These are phyloP conservation scores for Ormia ochracea DNA, from an alignment of 2,888 invertebrate species.

Conservation along the genomic window DNA sequence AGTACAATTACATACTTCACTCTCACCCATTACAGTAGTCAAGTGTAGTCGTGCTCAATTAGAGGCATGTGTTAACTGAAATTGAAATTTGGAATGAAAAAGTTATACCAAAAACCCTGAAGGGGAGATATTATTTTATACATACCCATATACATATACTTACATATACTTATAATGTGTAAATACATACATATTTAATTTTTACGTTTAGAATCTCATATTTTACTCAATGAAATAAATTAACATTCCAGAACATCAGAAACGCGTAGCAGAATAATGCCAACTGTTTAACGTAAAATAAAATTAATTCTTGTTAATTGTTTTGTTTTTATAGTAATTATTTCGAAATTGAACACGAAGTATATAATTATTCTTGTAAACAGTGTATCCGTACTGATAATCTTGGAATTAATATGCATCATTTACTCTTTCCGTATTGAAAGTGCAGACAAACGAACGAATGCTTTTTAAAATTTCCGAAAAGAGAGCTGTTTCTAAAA, in stretches of 20 bases:
- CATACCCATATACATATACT: not conserved
- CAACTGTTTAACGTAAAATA: not conserved
- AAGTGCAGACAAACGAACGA: not conserved
- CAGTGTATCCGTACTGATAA: not conserved
- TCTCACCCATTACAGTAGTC: no score
- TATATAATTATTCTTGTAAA: not conserved
- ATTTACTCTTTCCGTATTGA: constrained; percentile 52
- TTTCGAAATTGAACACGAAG: constrained; percentile 6
- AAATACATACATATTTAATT: not conserved
- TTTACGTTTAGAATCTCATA: constrained; percentile 25
- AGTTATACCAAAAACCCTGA: no score
- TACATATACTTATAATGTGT: no score
- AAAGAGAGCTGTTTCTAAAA: not conserved
- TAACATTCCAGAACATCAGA: not conserved
- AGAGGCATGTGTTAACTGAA: no score
- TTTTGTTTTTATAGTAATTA: constrained; percentile 27
- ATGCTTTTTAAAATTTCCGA: not conserved
- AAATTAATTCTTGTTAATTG: not conserved
- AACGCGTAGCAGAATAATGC: not conserved
- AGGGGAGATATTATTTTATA: not conserved
- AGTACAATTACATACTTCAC: no score
- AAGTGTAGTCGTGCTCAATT: no score
- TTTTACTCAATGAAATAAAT: not conserved
- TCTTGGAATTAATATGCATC: constrained; percentile 2
- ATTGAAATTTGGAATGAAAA: no score